Base-by-base conservation (phyloP, 2,113 vertebrate species). In the Semnornis frantzii region DNA sequence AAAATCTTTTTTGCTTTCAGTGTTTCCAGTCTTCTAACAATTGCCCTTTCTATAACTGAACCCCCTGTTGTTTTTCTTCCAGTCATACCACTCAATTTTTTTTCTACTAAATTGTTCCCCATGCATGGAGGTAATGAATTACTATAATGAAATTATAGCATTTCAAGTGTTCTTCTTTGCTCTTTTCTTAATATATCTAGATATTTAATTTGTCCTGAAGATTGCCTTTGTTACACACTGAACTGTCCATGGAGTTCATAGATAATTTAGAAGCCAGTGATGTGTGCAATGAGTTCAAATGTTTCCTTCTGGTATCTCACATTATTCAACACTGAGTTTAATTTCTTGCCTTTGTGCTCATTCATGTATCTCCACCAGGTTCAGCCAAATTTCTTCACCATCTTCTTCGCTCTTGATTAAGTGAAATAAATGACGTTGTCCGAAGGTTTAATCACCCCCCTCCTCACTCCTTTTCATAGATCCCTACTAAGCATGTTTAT, bases 241-340 rank as follows among this genome's bases (percentile, higher is more conserved):
- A 82, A 64, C 52, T 87, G 79, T 74, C 84, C 57, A 6, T 34
- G 46, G 57, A 85, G 33, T 66, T 91, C n/a, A 39, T n/a, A 68
- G 91, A 48, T 87, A 78, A 91, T 96, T 94, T 87, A 91, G 48
- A 74, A 94, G 48, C n/a, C 55, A 73, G n/a, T 79, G 90, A 85
- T 18, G n/a, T 52, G 59, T 69, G 34, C 12, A 9, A 6, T 3
- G 13, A 70, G 28, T 74, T 89, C 37, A 87, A 30, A 62, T 65
- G 1, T 64, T 74, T 96, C 55, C 69, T 74, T 64, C 57, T 74
- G 52, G 27, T 89, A 66, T 30, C 44, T 82, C 8, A 2, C 58
- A 62, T 87, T 75, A 93, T 75, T 89, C 87, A 91, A 48, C 58
- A 77, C 42, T 16, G 39, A 54, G 33, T 78, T 87, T 87, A 12